phyloP scores from a whole-genome alignment of 2,113 vertebrate genomes.

The Thinocorus orbignyianus region DNA sequence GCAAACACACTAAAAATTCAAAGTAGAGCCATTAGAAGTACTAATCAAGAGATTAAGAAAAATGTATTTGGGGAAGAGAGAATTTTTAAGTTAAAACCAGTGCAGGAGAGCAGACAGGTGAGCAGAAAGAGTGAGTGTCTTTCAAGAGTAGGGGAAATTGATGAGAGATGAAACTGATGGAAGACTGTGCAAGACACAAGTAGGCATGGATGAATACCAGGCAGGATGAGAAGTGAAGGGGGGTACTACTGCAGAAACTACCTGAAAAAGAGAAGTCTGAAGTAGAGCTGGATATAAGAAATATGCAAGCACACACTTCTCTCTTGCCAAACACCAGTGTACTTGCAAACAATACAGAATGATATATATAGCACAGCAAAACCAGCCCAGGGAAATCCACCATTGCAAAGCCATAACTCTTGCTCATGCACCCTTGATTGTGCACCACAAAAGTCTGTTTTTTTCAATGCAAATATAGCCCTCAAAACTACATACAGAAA shows the following conservation, averaged over 20 bases:
- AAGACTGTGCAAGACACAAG: background rate
- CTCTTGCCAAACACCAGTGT: background rate
- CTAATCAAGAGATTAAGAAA: background rate
- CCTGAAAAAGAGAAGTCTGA: background rate
- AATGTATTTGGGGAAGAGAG: background rate
- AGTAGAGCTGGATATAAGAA: background rate
- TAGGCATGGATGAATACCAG: background rate
- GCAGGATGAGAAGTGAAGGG: background rate
- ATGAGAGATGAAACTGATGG: background rate
- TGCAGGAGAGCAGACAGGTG: background rate
- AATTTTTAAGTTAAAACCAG: background rate
- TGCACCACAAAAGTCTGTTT: accelerated
- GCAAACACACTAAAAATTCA: background rate
- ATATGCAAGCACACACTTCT: background rate
- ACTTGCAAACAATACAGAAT: background rate
- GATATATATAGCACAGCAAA: background rate
- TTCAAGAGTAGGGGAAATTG: background rate
- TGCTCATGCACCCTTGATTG: background rate
- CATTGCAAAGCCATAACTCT: background rate
- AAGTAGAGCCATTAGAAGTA: background rate
- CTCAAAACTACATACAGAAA: background rate
- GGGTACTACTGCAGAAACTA: background rate
- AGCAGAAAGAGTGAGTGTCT: background rate
- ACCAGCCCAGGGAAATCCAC: background rate
- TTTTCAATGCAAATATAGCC: background rate